These are phyloP conservation scores for Odontesthes bonariensis DNA, from an alignment of 2,113 vertebrate genomes.

Conservation along the genomic window DNA sequence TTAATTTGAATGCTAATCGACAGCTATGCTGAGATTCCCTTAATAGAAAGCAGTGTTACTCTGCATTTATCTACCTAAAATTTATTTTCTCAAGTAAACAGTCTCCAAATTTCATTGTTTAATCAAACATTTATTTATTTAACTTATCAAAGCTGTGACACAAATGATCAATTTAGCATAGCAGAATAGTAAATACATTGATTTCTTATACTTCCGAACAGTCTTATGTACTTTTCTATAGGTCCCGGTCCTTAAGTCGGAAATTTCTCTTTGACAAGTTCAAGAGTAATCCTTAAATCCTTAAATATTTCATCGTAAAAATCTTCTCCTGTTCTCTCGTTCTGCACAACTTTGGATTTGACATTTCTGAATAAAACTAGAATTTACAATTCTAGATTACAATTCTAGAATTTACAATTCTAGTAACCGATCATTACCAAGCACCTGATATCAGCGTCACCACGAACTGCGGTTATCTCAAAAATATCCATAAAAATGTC, in stretches of 20 bases:
- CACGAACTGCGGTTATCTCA: conserved; percentile 3
- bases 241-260: too few relatives aligned
- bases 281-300: neutral
- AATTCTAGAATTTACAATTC: neutral
- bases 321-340: neutral
- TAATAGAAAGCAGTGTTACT: rapidly evolving
- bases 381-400: too few relatives aligned
- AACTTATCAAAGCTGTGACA: neutral
- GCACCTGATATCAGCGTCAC: conserved; percentile 17
- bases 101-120: too few relatives aligned
- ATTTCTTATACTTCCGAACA: too few relatives aligned
- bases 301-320: too few relatives aligned
- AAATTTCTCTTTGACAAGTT: neutral
- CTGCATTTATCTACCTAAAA: neutral
- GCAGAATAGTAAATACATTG: too few relatives aligned
- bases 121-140: too few relatives aligned
- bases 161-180: neutral
- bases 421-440: neutral
- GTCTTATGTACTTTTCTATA: too few relatives aligned
- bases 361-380: neutral
- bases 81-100: too few relatives aligned
- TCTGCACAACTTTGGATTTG: neutral
- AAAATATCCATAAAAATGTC: neutral
- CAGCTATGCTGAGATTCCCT: neutral
- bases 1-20: neutral